These are phyloP conservation scores for Odontomyia ornata DNA, from an alignment of 2,888 invertebrate species.

Conservation along the genomic window DNA sequence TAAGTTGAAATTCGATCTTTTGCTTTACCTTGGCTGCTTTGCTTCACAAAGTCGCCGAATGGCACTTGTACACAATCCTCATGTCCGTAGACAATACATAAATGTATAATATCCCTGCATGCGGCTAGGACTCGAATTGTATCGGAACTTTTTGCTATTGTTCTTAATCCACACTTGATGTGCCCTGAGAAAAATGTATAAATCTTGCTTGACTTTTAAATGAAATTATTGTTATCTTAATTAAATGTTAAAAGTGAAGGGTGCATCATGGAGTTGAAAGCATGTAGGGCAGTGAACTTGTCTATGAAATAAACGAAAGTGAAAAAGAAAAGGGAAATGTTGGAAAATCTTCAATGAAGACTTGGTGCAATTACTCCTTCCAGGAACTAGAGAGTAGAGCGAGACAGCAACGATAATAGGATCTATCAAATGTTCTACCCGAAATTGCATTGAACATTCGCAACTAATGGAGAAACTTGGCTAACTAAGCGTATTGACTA, in stretches of 20 bases:
- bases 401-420: no score
- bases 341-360: no score
- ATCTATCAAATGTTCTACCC: no score
- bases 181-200: not conserved
- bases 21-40: conserved; percentile 4
- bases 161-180: not conserved
- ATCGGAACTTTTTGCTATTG: not conserved
- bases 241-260: not conserved
- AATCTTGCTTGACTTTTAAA: not conserved
- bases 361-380: no score
- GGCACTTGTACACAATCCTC: conserved; percentile 13
- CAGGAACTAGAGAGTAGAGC: no score
- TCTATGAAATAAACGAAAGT: no score
- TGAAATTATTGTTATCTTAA: conserved; percentile 10
- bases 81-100: conserved; percentile 17
- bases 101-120: not conserved
- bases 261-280: not conserved
- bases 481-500: conserved; percentile 20
- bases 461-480: conserved; percentile 5
- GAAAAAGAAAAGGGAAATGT: no score
- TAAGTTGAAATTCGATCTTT: conserved; percentile 50
- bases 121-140: not conserved
- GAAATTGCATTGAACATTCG: no score
- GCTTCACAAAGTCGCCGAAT: conserved; percentile 33
- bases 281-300: no score